Base-by-base conservation (phyloP, 2,797 vertebrate species). In the Phyllotis vaccarum region DNA sequence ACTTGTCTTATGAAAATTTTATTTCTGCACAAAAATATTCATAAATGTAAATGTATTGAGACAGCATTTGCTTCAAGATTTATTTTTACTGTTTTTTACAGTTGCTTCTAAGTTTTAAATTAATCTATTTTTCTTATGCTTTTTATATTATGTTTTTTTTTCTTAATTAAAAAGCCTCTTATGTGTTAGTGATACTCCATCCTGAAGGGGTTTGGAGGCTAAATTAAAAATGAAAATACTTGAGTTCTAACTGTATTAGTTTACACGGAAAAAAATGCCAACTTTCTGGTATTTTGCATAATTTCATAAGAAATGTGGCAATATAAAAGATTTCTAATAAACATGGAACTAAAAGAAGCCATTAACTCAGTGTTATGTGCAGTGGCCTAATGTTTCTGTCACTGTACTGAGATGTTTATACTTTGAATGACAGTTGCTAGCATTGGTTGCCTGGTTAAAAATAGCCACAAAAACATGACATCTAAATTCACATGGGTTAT, bases 61-160 rank as follows among this genome's bases (percentile, higher is more conserved):
- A 34, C 0, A 40, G 49, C 56, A 54, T 76, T 75, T 66, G 34
- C n/a, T 66, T 90, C 89, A 64, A 62, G 72, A 49, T 92, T 95
- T 82, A 82, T 76, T 88, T 95, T 95, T 92, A 82, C 60, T 82
- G 27, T 78, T 93, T 94, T 87, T 75, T 79, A 83, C 40, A 95
- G 68, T 89, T 90, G 68, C 27, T 86, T 91, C 87, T 94, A 21
- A 40, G 54, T 95, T 94, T 89, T 91, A 95, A 86, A 86, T 91
- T 60, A 75, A 87, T 49, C 3, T 0, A 1, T 91, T 95, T 95
- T 62, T 40, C 34, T 17, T 80, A n/a, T 80, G 9, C 43, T 29
- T 82, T 74, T 82, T 34, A 79, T 93, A 91, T 91, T 66, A 68
- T n/a, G n/a, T n/a, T n/a, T 1, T 0, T 74, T n/a, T 75, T 76